Evolutionary conservation across 2,888 invertebrate species (phyloP), one percentile per base, ranked within the genome.

Genomic region (Holacanthella duospinosa): DNA sequence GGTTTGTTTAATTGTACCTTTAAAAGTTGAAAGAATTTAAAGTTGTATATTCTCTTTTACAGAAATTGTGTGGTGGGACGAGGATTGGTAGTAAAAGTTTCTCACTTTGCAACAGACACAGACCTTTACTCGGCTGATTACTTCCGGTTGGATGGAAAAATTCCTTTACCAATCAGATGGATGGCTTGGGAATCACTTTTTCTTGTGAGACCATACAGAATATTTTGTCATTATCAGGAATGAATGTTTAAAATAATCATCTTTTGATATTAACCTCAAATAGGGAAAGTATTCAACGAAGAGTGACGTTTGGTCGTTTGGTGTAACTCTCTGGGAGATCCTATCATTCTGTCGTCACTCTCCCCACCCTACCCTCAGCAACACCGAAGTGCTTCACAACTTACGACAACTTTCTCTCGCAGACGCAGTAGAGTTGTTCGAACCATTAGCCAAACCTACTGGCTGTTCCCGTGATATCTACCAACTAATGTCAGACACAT

Each of bases 221-320:
- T 36, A 12, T 36, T 48, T 48, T 48, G 48, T 9, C 16, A 36
- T 9, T 43, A 9, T n/a, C 26, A 53, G 27, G 25, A 43, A 12
- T 53, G 43, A 16, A 24, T n/a, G 36, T 16, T 53, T 24, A 57
- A 16, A 16, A 21, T 25, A 4, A 6, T 57, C 6, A 53, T 16
- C 59, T 64, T 64, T 36, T 26, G 27, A 55, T 58, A 61, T 64
- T n/a, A n/a, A n/a, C n/a, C n/a, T n/a, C n/a, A n/a, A 61, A 12
- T 79, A 93, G 92, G 89, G 88, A 25, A 86, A 87, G 74, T 92
- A 92, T 78, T 89, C 92, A 61, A 89, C 89, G 64, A 89, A 89
- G 78, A 89, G 87, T 75, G 93, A 93, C 77, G 89, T 91, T 1
- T 93, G 93, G 92, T 85, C 91, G 19, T 93, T 90, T 77, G 93